Conservation (phyloP, 37 sponge, comb jelly and placozoan species). For the Agelas oroides region DNA sequence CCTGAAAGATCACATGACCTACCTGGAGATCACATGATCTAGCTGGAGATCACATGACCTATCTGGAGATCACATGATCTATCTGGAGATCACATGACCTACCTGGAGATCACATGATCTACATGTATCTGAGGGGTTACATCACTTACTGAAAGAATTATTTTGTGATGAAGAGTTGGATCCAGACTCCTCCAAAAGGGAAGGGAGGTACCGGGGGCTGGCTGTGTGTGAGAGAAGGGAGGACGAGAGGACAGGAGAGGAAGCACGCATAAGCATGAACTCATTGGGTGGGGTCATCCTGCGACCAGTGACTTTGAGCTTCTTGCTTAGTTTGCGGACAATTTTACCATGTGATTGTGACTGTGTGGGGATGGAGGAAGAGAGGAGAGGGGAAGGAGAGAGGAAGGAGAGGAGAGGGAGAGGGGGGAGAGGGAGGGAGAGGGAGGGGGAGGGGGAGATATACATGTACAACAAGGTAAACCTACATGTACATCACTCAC, state of each 20-base stretch:
- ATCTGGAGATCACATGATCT: too few relatives aligned
- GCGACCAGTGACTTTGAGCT: constrained; percentile 36
- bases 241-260: constrained; percentile 62
- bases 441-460: too few relatives aligned
- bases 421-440: constrained; percentile 6
- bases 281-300: constrained; percentile 11
- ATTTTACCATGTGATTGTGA: constrained; percentile 70
- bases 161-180: too few relatives aligned
- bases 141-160: too few relatives aligned
- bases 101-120: too few relatives aligned
- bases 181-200: too few relatives aligned
- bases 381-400: background rate
- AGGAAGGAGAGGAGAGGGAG: background rate
- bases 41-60: too few relatives aligned
- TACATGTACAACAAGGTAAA: background rate
- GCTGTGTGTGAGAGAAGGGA: background rate
- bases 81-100: too few relatives aligned
- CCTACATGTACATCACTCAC: too few relatives aligned
- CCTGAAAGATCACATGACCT: too few relatives aligned
- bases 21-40: too few relatives aligned
- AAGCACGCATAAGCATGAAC: constrained; percentile 27
- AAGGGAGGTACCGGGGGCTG: constrained; percentile 12
- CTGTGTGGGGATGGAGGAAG: constrained; percentile 6
- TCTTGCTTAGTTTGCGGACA: constrained; percentile 64
- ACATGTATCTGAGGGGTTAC: too few relatives aligned